Evolutionary conservation across 2,797 vertebrate species (phyloP), one percentile per base, ranked within the genome.

Genomic region (Myotis findleyi): DNA sequence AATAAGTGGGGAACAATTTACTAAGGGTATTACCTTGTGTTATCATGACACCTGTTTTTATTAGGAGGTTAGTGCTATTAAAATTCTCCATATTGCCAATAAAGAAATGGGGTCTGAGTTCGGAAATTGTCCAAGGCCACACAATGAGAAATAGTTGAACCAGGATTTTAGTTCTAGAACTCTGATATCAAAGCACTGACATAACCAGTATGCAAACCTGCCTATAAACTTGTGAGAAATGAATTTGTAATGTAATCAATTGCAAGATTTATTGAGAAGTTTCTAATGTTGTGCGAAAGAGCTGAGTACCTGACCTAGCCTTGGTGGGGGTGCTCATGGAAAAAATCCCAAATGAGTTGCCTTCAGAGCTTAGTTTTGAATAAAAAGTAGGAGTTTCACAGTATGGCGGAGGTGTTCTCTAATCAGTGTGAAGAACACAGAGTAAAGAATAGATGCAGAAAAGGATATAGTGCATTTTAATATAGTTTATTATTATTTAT

Each of bases 401-500:
- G 7, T 27, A 23, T 47, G 12, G 3, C 7, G 9, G 1, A 47
- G 16, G 5, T n/a, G 17, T 38, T 77, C 64, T 73, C 62, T 41
- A 47, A 59, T 38, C 33, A 68, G 18, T 17, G 8, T 44, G 49
- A 49, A 80, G 66, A 84, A 38, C 17, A 49, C 0, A 23, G 16
- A 59, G 16, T 38, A 90, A 59, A 83, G 2, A 75, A 62, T 1
- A 23, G 23, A 59, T 12, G 11, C n/a, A 36, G n/a, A 21, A 89
- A 87, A 89, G 2, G 25, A 9, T 1, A 5, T 17, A 9, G 4
- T 16, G 33, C 53, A 23, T 55, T 55, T 77, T 55, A 38, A 27
- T 27, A 38, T 79, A 81, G 86, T 97, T 98, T 97, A 98, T 97
- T 97, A 94, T 97, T 94, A 95, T 97, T 97, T 97, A 90, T 87